Evolutionary conservation across 2,797 vertebrate genomes (phyloP).

Genomic region (Coregonus ussuriensis): DNA sequence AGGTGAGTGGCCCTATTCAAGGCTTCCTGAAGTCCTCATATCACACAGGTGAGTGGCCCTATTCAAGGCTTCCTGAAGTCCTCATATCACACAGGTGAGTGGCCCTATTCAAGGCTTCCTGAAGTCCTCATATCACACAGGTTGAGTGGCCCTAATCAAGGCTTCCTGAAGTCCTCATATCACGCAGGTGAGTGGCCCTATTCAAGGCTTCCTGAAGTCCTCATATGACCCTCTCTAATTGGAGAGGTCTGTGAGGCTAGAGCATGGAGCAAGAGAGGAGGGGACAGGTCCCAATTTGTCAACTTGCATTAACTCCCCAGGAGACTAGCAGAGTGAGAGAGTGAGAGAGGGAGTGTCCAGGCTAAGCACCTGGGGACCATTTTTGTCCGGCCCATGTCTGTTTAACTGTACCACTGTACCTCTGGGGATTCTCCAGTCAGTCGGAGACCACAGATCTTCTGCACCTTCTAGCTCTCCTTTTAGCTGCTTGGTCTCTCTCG

Average conservation of each 20-base stretch:
- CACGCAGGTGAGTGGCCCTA: neutral
- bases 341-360: neutral
- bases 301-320: slow-evolving; percentile 9
- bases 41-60: no score
- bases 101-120: no score
- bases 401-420: slow-evolving; percentile 46
- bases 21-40: no score
- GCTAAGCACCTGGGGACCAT: slow-evolving; percentile 25
- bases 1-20: no score
- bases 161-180: neutral
- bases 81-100: no score
- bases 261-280: slow-evolving; percentile 8
- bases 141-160: neutral
- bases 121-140: neutral
- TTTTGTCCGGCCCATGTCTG: slow-evolving; percentile 52
- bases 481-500: slow-evolving; percentile 42
- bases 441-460: neutral
- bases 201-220: neutral
- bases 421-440: slow-evolving; percentile 29
- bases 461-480: slow-evolving; percentile 27
- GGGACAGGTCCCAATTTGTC: slow-evolving; percentile 38
- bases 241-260: slow-evolving; percentile 11
- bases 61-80: no score
- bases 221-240: slow-evolving; percentile 19
- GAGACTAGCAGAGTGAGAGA: slow-evolving; percentile 17